Conservation (phyloP, 2,797 vertebrate species). For the Acipenser ruthenus region DNA sequence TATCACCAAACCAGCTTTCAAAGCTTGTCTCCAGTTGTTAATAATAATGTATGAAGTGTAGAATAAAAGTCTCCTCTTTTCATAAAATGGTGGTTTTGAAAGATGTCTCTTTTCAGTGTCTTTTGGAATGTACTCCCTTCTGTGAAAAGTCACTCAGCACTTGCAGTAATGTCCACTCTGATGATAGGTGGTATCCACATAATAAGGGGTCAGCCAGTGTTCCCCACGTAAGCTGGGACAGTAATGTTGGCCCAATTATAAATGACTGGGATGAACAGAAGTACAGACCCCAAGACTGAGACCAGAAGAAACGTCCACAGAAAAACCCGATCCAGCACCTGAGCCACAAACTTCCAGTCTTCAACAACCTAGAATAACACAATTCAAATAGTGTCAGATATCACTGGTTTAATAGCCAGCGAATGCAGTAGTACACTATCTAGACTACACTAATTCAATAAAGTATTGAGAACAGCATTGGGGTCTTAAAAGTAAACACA, state of each 20-base stretch:
- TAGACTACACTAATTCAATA: too few relatives aligned
- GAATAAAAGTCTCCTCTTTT: too few relatives aligned
- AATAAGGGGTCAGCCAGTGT: constrained; percentile 31
- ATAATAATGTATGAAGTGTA: too few relatives aligned
- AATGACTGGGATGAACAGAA: constrained; percentile 88
- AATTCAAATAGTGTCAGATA: neutral
- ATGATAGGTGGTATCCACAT: neutral
- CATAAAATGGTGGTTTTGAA: too few relatives aligned
- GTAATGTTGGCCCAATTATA: constrained; percentile 88
- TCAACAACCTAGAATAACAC: constrained; percentile 46
- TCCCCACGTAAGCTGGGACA: constrained; percentile 67
- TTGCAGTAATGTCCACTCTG: too few relatives aligned
- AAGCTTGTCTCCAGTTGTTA: too few relatives aligned
- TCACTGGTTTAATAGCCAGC: neutral
- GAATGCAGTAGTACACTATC: neutral
- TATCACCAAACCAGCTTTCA: too few relatives aligned
- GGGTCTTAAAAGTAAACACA: too few relatives aligned
- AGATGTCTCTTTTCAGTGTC: too few relatives aligned
- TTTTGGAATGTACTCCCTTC: too few relatives aligned
- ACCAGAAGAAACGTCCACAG: constrained; percentile 61
- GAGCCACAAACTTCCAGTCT: constrained; percentile 73
- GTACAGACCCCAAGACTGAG: constrained; percentile 67
- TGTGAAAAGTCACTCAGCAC: too few relatives aligned
- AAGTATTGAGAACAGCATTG: too few relatives aligned
- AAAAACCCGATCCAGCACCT: constrained; percentile 67